Evolutionary conservation across 2,113 vertebrate species (phyloP), one percentile per base, ranked within the genome.

Genomic region (Dolichallabes microphthalmus): DNA sequence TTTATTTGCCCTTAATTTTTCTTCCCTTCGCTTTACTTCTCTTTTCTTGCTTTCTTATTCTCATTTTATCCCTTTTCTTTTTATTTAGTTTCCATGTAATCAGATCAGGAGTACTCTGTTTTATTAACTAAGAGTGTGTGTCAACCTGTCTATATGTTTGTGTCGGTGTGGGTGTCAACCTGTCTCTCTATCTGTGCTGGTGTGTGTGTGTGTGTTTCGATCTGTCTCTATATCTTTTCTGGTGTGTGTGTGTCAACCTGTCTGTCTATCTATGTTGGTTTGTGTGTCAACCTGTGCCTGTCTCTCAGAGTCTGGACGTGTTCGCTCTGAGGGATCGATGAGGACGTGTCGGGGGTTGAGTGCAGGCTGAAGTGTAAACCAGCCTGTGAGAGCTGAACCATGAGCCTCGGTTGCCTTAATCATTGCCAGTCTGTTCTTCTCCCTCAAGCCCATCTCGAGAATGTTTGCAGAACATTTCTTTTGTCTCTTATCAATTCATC

Each of bases 381-480:
- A 39, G 55, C 30, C 76, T 60, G 84, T 66, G 86, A 90, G 85
- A 87, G 63, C 61, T 71, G 69, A 74, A 88, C 25, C 55, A 30
- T 3, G 55, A 45, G 82, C 60, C 84, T 90, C 85, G 85, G 75
- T 86, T 92, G 82, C 87, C 82, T 58, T 87, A 90, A 92, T 92
- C 87, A 90, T 88, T 89, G 82, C 85, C 76, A 85, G 81, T 82
- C 91, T 87, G 83, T 9, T 81, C 64, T 14, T 52, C 64, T 61
- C 60, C 78, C 87, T 61, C 13, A 60, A 84, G 63, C 86, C 60
- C 75, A 85, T 84, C 89, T 89, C 85, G 86, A 8, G 63, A n/a
- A n/a, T 90, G 85, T 91, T 89, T 92, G 77, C 83, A 81, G 86
- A 90, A 69, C 63, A 60, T 86, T 90, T 88, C 89, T 89, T 92